Evolutionary conservation across 2,888 invertebrate species (phyloP), one percentile per base, ranked within the genome.

Genomic region (Chrysolina haemoptera): DNA sequence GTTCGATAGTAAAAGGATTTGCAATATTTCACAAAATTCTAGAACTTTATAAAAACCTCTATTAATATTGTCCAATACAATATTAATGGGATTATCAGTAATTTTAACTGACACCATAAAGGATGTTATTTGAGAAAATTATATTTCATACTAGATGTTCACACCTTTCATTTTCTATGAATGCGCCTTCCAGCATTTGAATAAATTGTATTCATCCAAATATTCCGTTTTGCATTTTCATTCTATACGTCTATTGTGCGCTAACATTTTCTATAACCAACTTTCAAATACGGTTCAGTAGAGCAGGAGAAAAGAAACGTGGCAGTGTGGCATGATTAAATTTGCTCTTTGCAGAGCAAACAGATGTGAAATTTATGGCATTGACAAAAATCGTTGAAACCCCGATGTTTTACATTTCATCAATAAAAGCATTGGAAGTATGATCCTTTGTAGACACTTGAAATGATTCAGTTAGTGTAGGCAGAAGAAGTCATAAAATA

Each of bases 301-400:
- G 35, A 59, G 59, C n/a, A n/a, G 14, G n/a, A 22, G 12, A 8
- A 59, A 59, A 22, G 27, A 59, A 27, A 59, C 10, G 22, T 59
- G 22, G 27, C 59, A 59, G n/a, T 35, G 59, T 22, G 35, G 27
- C 59, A 35, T 27, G 59, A 59, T 59, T 59, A 35, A 35, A 59
- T 59, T 27, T 10, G 59, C n/a, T 59, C 59, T 59, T 16, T 59
- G 59, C 59, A 59, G 27, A 10, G 59, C 59, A 59, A 59, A 59
- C 59, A 59, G 27, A 27, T 35, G 59, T 35, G 14, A 59, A 59
- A 59, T 59, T 59, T 59, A 59, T 59, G 35, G 59, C 59, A 35
- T 22, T n/a, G 27, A 59, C n/a, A 11, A 59, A 59, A 59, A 27
- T 59, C 35, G 5, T 14, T 35, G 12, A 11, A n/a, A 14, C 8